phyloP scores from a whole-genome alignment of 2,888 invertebrate genomes.

The Trissolcus brochymenae region DNA sequence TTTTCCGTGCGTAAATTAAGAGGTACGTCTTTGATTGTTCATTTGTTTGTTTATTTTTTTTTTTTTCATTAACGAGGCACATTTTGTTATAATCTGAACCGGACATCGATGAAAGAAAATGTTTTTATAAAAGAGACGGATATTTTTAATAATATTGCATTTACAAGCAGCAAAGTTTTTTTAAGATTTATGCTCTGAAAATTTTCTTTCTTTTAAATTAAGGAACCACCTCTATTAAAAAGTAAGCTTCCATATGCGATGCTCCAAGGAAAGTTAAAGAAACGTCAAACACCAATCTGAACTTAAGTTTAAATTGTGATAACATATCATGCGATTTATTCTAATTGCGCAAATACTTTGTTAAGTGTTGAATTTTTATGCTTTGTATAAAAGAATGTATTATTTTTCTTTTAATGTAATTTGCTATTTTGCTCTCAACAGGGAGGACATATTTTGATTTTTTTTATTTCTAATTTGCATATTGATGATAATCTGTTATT shows the following conservation, averaged over 20 bases:
- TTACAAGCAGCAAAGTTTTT: constrained; percentile 13
- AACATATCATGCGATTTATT: constrained; percentile 52
- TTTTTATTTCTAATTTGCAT: constrained; percentile 34
- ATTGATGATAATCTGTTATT: constrained; percentile 45
- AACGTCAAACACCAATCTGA: constrained; percentile 49
- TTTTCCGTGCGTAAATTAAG: constrained; percentile 1
- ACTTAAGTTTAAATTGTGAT: constrained; percentile 51
- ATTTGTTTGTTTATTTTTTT: too few species aligned
- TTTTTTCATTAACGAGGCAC: constrained; percentile 1
- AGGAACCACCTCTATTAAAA: constrained; percentile 28
- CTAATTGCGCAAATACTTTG: constrained; percentile 35
- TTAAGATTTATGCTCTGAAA: not conserved
- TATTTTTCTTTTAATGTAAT: constrained; percentile 6
- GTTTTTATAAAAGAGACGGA: constrained; percentile 12
- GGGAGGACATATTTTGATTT: constrained; percentile 13
- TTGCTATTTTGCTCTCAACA: not conserved
- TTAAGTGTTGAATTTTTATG: constrained; percentile 53
- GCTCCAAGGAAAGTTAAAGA: constrained; percentile 18
- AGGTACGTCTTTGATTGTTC: constrained; percentile 37
- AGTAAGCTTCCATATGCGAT: constrained; percentile 38
- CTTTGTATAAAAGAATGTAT: constrained; percentile 45
- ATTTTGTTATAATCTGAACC: not conserved
- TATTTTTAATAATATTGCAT: constrained; percentile 42
- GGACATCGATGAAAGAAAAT: constrained; percentile 16
- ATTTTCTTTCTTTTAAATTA: not conserved